Conservation (phyloP, 1,140 invertebrate species). For the Lineus longissimus region DNA sequence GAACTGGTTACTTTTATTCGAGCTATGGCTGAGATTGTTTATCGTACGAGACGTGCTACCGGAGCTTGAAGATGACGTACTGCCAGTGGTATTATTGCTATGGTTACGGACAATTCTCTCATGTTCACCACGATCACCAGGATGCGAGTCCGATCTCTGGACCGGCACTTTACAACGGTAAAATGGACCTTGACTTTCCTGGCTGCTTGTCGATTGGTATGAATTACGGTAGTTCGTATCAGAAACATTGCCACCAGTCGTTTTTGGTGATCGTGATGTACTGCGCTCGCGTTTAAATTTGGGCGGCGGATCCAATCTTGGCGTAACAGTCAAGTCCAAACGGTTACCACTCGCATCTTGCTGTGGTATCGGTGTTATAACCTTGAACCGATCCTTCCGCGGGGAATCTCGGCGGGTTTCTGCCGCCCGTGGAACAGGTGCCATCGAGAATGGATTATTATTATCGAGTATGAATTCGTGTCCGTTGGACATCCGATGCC, state of each 20-base stretch:
- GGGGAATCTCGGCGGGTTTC: background rate
- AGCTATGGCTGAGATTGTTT: background rate
- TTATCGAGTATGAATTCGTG: background rate
- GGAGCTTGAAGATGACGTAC: background rate
- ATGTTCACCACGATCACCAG: background rate
- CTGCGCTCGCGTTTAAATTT: constrained; percentile 16
- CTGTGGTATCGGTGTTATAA: constrained; percentile 30
- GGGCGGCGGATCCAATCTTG: constrained; percentile 41
- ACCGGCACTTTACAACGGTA: background rate
- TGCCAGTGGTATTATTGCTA: background rate
- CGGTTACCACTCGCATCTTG: constrained; percentile 35
- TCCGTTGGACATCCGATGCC: background rate
- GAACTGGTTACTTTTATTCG: background rate
- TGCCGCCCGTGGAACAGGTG: background rate
- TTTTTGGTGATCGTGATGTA: background rate
- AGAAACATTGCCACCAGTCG: background rate
- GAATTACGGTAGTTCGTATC: background rate
- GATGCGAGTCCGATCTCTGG: no score
- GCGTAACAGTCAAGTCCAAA: constrained; percentile 28
- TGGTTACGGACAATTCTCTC: background rate
- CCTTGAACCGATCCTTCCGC: constrained; percentile 20
- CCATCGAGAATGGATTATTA: background rate
- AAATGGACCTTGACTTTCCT: background rate
- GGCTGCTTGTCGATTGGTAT: background rate
- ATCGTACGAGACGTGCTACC: background rate